phyloP scores from a whole-genome alignment of 2,888 invertebrate genomes.

The Anarsia innoxiella region DNA sequence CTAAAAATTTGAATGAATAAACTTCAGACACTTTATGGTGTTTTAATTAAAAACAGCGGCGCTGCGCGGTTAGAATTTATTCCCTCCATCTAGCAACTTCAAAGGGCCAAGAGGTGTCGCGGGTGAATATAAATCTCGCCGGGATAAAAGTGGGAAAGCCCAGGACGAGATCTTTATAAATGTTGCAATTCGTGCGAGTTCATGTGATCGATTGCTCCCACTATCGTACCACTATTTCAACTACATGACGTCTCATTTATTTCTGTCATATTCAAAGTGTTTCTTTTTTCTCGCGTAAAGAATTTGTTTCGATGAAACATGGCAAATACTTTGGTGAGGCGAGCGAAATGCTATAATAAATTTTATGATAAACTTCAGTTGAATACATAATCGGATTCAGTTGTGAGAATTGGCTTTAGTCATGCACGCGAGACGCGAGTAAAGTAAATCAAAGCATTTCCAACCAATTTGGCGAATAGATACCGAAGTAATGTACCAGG shows the following conservation, averaged over 20 bases:
- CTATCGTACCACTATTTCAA: slow-evolving; percentile 59
- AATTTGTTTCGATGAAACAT: slow-evolving; percentile 34
- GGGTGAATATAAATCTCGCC: slow-evolving; percentile 61
- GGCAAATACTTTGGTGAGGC: slow-evolving; percentile 22
- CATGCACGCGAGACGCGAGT: too few relatives aligned
- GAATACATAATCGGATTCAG: too few relatives aligned
- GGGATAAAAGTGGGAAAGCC: slow-evolving; percentile 55
- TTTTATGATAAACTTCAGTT: too few relatives aligned
- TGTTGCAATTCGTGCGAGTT: slow-evolving; percentile 58
- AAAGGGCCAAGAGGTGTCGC: slow-evolving; percentile 67
- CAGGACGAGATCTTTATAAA: slow-evolving; percentile 56
- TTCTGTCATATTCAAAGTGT: slow-evolving; percentile 54
- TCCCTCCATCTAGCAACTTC: slow-evolving; percentile 59
- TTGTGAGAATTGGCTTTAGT: too few relatives aligned
- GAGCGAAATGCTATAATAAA: slow-evolving; percentile 31
- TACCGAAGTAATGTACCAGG: slow-evolving; percentile 29
- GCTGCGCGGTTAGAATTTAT: slow-evolving; percentile 53
- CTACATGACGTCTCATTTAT: slow-evolving; percentile 59
- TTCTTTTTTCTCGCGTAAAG: slow-evolving; percentile 34
- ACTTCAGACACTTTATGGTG: slow-evolving; percentile 44
- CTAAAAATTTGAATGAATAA: slow-evolving; percentile 9
- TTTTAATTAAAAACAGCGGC: slow-evolving; percentile 67
- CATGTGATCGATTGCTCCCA: slow-evolving; percentile 56
- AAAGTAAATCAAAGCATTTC: slow-evolving; percentile 18
- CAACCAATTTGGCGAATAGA: slow-evolving; percentile 19